phyloP scores from a whole-genome alignment of 2,113 vertebrate genomes.

The Lathamus discolor region DNA sequence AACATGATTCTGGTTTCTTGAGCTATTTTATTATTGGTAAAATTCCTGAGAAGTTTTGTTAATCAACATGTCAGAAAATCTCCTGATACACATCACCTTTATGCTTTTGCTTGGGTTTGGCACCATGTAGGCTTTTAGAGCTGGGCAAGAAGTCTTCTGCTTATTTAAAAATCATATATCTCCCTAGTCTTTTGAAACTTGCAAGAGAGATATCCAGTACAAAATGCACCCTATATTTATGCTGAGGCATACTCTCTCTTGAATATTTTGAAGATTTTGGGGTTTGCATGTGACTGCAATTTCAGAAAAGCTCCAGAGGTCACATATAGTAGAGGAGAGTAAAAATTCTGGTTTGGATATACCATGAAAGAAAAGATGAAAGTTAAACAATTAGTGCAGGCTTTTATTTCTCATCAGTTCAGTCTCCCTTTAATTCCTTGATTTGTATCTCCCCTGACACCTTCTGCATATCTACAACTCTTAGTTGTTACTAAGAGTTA shows the following conservation, averaged over 20 bases:
- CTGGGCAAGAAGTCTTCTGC: background rate
- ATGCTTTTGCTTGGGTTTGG: background rate
- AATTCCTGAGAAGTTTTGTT: background rate
- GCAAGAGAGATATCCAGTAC: background rate
- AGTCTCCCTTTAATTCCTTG: background rate
- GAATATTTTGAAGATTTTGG: background rate
- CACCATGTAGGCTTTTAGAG: background rate
- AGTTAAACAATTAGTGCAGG: background rate
- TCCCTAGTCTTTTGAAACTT: background rate
- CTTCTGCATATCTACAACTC: background rate
- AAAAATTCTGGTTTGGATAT: background rate
- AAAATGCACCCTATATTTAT: background rate
- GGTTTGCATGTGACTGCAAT: background rate
- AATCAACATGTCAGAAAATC: fast-evolving
- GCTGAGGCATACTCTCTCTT: background rate
- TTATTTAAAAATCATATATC: background rate
- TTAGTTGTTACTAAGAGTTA: background rate
- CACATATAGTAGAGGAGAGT: background rate
- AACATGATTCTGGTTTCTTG: background rate
- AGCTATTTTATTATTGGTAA: background rate
- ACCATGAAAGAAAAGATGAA: background rate
- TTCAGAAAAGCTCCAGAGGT: background rate
- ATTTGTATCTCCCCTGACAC: background rate
- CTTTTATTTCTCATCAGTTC: background rate
- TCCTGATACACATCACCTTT: background rate